Conservation (phyloP, 2,888 invertebrate species). For the Oxytorus armatus region DNA sequence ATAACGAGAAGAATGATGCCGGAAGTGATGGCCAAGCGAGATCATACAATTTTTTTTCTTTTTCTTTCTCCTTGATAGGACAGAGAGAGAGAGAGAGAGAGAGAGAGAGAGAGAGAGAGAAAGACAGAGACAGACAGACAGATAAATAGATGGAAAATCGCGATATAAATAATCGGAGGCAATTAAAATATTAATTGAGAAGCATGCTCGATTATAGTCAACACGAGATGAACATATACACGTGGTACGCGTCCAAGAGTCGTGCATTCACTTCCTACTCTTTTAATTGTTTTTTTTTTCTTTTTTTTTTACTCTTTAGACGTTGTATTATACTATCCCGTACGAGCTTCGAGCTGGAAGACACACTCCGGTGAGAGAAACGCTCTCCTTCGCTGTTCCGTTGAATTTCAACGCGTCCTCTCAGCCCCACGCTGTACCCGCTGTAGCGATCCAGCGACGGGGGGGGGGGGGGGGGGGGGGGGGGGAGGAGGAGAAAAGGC, state of each 20-base stretch:
- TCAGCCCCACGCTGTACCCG: neutral
- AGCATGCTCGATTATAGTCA: constrained; percentile 65
- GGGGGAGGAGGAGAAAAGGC: constrained; percentile 22
- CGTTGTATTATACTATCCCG: constrained; percentile 36
- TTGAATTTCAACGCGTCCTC: constrained; percentile 54
- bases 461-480: constrained; percentile 2
- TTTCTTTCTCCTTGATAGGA: constrained; percentile 25
- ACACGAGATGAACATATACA: constrained; percentile 57
- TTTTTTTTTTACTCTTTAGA: constrained; percentile 18
- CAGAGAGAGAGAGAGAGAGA: too few relatives aligned
- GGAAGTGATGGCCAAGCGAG: constrained; percentile 27
- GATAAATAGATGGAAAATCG: constrained; percentile 53
- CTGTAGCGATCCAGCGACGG: neutral
- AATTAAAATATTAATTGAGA: constrained; percentile 69
- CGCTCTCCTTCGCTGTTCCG: constrained; percentile 39
- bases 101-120: too few relatives aligned
- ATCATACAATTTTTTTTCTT: neutral
- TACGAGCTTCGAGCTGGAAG: constrained; percentile 41
- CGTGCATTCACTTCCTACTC: constrained; percentile 61
- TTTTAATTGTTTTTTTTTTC: constrained; percentile 8
- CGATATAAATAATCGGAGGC: constrained; percentile 64
- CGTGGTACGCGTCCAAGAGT: constrained; percentile 56
- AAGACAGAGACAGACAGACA: too few relatives aligned
- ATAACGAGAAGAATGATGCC: constrained; percentile 18
- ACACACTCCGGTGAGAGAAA: constrained; percentile 3